Conservation (phyloP, 2,888 invertebrate genomes). For the Agrochola lychnidis region DNA sequence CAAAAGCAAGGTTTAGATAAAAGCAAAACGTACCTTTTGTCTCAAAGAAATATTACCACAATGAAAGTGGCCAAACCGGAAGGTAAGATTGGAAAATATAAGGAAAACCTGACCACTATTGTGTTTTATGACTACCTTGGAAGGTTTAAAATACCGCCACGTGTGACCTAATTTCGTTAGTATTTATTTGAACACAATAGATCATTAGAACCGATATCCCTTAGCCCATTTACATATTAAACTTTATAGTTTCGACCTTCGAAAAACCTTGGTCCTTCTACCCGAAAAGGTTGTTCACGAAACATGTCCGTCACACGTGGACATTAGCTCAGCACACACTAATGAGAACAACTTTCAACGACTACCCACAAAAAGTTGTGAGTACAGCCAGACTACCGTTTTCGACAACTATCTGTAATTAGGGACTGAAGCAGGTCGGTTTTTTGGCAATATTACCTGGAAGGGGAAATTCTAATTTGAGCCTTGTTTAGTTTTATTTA, state of each 20-base stretch:
- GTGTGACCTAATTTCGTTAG: conserved; percentile 1
- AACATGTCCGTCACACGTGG: conserved; percentile 57
- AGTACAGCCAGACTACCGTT: conserved; percentile 40
- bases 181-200: neutral
- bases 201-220: conserved; percentile 19
- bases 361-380: conserved; percentile 56
- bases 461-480: conserved; percentile 25
- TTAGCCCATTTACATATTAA: conserved; percentile 25
- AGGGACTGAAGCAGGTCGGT: conserved; percentile 23
- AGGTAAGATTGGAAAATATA: neutral
- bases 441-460: conserved; percentile 51
- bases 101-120: conserved; percentile 1
- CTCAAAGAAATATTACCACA: conserved; percentile 5
- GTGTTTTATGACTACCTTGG: neutral
- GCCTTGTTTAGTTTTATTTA: conserved; percentile 31
- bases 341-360: conserved; percentile 53
- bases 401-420: conserved; percentile 59
- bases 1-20: conserved; percentile 1
- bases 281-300: conserved; percentile 53
- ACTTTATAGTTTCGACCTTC: conserved; percentile 42
- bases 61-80: conserved; percentile 6
- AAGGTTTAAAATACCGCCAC: neutral
- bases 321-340: conserved; percentile 41
- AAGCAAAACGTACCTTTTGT: neutral
- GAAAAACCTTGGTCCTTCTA: conserved; percentile 5